A percentile compares a stretch with the other conserved stretches of the same genome.
phyloP scores from a whole-genome alignment of 2,888 invertebrate species.

The Meta bourneti region DNA sequence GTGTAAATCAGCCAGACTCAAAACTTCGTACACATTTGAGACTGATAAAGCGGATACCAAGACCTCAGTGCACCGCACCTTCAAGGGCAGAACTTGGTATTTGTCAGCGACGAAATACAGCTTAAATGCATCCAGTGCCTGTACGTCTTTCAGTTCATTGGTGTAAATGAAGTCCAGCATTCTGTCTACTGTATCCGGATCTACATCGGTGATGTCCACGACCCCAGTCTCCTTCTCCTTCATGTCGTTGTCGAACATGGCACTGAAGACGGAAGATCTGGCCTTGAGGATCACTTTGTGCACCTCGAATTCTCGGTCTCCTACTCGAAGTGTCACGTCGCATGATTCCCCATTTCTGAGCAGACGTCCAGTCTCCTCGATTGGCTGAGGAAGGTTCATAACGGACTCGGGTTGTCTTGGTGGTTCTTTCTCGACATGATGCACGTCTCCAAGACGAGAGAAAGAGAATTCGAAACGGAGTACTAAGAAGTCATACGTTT shows the following conservation, averaged over 20 bases:
- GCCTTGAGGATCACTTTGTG: too few relatives aligned
- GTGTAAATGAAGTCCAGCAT: too few relatives aligned
- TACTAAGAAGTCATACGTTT: not conserved
- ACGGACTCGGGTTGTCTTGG: too few relatives aligned
- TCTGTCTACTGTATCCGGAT: too few relatives aligned
- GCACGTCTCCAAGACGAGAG: not conserved
- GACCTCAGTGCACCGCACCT: not conserved
- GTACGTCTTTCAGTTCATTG: not conserved
- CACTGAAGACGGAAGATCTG: too few relatives aligned
- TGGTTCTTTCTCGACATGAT: not conserved
- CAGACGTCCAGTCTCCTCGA: not conserved
- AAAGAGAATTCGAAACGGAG: not conserved
- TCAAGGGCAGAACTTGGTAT: not conserved
- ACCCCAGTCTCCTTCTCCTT: too few relatives aligned
- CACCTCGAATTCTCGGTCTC: not conserved
- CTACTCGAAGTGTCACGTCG: constrained; percentile 21
- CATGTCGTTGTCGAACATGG: too few relatives aligned
- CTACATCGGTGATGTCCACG: too few relatives aligned
- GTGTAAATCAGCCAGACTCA: not conserved
- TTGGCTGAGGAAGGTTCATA: too few relatives aligned
- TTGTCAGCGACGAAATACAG: constrained; percentile 1
- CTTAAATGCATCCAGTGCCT: not conserved
- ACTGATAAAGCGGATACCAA: not conserved
- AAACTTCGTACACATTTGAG: not conserved
- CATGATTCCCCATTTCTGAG: not conserved